Base-by-base conservation (phyloP, 2,888 invertebrate species). In the Sisyra nigra region DNA sequence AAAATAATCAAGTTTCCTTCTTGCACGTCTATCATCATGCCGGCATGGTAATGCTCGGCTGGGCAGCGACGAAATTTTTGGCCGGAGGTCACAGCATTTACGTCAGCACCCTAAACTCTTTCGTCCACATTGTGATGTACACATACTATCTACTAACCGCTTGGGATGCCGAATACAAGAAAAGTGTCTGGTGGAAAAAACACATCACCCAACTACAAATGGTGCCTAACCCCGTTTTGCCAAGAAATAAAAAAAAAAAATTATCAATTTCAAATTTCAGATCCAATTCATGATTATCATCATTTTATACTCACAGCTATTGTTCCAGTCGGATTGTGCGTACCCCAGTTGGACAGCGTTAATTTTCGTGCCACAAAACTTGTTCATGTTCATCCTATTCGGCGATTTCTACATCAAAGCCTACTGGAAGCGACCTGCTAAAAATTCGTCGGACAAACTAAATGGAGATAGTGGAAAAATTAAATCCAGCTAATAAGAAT, bases 11-110 rank as follows among this genome's bases (percentile, higher is more conserved):
- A 64, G 70, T 88, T 11, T 72, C 83, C 2, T 87, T 88, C 54
- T 69, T 91, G 19, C 89, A 91, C 55, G 75, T 88, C 4, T 88
- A 88, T 55, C 89, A 91, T 59, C 89, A 91, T 57, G 69, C 76
- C 0, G 82, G 83, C 1, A 88, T 91, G 86, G 72, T 80, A 0
- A 31, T 75, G 4, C 68, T 75, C 0, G 63, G 68, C 45, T 87
- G 82, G 77, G 57, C 62, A 11, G 72, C 66, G 2, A 55, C 61
- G 2, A 80, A 76, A 62, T 80, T 71, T 52, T 51, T 71, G 1
- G 65, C 73, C 59, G 83, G 83, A 55, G 83, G 83, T 1, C 79
- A 80, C 53, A 72, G 70, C 1, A 65, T 72, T 5, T 63, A 72
- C 46, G 61, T 82, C 17, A 80, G 80, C 1, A 55, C 76, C 1